A percentile compares a stretch with the other conserved stretches of the same genome.
phyloP scores from a whole-genome alignment of 2,888 invertebrate genomes.

The Metalampra italica region DNA sequence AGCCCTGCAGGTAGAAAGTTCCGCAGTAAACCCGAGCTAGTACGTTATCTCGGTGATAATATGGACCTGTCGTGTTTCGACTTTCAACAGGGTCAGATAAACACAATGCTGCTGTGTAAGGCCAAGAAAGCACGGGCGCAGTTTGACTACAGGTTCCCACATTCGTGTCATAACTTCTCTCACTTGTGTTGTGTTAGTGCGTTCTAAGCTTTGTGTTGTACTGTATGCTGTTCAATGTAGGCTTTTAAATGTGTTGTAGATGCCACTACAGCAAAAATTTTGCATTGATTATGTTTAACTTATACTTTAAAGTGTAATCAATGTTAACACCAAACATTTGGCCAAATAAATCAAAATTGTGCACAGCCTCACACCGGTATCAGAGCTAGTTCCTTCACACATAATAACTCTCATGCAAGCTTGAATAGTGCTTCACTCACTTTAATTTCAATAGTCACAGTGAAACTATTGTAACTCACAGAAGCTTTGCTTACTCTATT shows the following conservation, averaged over 20 bases:
- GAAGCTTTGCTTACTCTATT: slow-evolving; percentile 25
- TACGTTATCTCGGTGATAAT: slow-evolving; percentile 86
- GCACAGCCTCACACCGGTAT: slow-evolving; percentile 30
- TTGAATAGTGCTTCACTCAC: slow-evolving; percentile 25
- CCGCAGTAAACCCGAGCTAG: slow-evolving; percentile 89
- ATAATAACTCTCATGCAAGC: slow-evolving; percentile 21
- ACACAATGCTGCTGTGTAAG: slow-evolving; percentile 83
- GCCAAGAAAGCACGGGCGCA: slow-evolving; percentile 83
- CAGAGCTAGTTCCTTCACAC: slow-evolving; percentile 19
- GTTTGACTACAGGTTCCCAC: slow-evolving; percentile 82
- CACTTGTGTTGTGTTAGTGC: slow-evolving; percentile 76
- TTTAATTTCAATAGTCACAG: slow-evolving; percentile 4
- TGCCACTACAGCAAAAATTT: neutral
- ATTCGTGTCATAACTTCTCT: slow-evolving; percentile 56
- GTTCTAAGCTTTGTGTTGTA: slow-evolving; percentile 62
- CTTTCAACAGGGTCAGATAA: slow-evolving; percentile 88
- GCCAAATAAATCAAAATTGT: slow-evolving; percentile 16
- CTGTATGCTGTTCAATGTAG: slow-evolving; percentile 33
- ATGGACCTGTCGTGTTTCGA: slow-evolving; percentile 90
- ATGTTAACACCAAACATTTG: slow-evolving; percentile 2
- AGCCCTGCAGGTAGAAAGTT: slow-evolving; percentile 91
- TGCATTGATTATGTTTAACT: neutral
- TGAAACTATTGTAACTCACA: slow-evolving; percentile 13
- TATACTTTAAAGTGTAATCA: neutral
- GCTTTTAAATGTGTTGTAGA: slow-evolving; percentile 24